A percentile compares a stretch with the other conserved stretches of the same genome.
Evolutionary conservation across 2,113 vertebrate genomes (phyloP).

Genomic region (Lasiurus cinereus): DNA sequence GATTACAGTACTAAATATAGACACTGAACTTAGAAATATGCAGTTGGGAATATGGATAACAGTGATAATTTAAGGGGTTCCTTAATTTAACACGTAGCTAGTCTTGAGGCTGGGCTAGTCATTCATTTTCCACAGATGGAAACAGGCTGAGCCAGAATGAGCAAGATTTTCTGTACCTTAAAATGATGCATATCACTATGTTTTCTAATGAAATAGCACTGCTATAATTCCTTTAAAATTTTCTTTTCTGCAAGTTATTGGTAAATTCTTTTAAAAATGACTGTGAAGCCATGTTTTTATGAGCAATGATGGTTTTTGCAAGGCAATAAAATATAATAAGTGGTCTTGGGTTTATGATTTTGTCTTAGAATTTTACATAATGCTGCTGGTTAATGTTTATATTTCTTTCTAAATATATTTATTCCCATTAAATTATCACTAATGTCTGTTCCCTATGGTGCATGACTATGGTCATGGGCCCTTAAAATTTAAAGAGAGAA

Average conservation of each 20-base stretch:
- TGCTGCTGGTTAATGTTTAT: slow-evolving; percentile 51
- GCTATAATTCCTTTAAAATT: background rate
- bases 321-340: slow-evolving; percentile 67
- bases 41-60: slow-evolving; percentile 73
- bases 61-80: slow-evolving; percentile 63
- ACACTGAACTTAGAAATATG: slow-evolving; percentile 74
- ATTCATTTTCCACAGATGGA: slow-evolving; percentile 25
- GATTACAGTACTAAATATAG: slow-evolving; percentile 81
- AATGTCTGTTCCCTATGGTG: slow-evolving; percentile 31
- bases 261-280: slow-evolving; percentile 64
- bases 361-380: slow-evolving; percentile 69
- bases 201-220: slow-evolving; percentile 43
- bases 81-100: slow-evolving; percentile 45
- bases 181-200: background rate
- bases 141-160: slow-evolving; percentile 44
- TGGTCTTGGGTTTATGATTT: slow-evolving; percentile 55
- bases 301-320: slow-evolving; percentile 58
- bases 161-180: slow-evolving; percentile 2
- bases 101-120: background rate
- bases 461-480: background rate
- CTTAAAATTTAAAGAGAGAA: slow-evolving; percentile 54
- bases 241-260: slow-evolving; percentile 54
- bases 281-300: slow-evolving; percentile 54
- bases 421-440: slow-evolving; percentile 54
- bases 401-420: slow-evolving; percentile 58